Conservation (phyloP, 2,113 vertebrate genomes). For the Eira barbara region DNA sequence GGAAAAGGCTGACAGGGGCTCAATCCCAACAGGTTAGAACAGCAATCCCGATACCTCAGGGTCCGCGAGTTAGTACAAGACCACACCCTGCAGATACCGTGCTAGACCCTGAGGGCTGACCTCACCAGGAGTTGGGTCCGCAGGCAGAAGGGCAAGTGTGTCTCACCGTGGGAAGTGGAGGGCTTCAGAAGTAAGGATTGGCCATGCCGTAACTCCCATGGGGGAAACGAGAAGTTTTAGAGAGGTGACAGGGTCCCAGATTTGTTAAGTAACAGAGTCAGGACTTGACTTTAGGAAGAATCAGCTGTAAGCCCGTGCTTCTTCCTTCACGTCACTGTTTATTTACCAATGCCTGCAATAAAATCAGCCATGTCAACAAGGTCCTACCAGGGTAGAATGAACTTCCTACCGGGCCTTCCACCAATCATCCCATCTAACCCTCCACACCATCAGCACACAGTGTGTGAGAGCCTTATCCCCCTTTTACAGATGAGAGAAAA, state of each 20-base stretch:
- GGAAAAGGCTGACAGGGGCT: neutral
- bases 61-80: neutral
- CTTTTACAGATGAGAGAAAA: neutral
- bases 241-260: neutral
- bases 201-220: accelerated
- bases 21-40: accelerated
- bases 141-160: neutral
- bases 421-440: neutral
- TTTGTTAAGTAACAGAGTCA: neutral
- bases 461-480: neutral
- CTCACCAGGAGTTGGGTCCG: accelerated
- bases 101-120: neutral
- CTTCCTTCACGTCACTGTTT: neutral
- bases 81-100: accelerated
- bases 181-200: neutral
- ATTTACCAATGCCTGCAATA: neutral
- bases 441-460: neutral
- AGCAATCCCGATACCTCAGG: accelerated
- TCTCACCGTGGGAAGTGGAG: neutral
- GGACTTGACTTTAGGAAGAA: neutral
- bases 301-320: neutral
- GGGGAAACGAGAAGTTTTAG: neutral
- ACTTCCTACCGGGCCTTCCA: neutral
- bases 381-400: accelerated
- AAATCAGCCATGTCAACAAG: neutral